These are phyloP conservation scores for Bubo bubo DNA, from an alignment of 2,113 vertebrate species.

Conservation along the genomic window DNA sequence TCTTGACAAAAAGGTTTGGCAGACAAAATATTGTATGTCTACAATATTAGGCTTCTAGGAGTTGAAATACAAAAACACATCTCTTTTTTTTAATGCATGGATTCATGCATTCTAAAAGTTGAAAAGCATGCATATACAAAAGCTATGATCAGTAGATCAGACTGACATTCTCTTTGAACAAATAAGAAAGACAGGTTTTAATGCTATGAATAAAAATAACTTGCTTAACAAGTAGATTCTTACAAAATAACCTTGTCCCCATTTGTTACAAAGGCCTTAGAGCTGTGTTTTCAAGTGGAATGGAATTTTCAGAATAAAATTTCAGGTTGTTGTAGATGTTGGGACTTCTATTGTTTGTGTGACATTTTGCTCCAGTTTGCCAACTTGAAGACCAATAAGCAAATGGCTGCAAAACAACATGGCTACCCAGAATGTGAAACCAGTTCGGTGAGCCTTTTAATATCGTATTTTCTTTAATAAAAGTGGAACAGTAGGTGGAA, in stretches of 20 bases:
- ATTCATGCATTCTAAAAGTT: not conserved
- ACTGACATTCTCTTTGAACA: not conserved
- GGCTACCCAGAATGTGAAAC: not conserved
- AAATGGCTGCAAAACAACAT: not conserved
- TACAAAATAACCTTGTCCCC: not conserved
- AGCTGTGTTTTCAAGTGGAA: not conserved
- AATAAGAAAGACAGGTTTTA: not conserved
- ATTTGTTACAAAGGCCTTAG: not conserved
- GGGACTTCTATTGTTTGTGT: not conserved
- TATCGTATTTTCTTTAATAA: not conserved
- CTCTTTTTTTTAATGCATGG: not conserved
- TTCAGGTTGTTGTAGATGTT: not conserved
- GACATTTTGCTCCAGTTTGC: not conserved
- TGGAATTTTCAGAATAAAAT: not conserved
- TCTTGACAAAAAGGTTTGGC: not conserved
- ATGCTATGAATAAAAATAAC: slow-evolving; percentile 1
- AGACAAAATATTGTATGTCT: not conserved
- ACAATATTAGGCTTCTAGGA: not conserved
- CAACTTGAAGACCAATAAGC: not conserved
- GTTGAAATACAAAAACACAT: not conserved
- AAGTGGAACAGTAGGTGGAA: not conserved
- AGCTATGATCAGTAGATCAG: not conserved
- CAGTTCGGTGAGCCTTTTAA: not conserved
- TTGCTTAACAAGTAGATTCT: not conserved
- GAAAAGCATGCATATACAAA: not conserved